Evolutionary conservation across 2,888 invertebrate species (phyloP).

Genomic region (Ophioninae sp.): DNA sequence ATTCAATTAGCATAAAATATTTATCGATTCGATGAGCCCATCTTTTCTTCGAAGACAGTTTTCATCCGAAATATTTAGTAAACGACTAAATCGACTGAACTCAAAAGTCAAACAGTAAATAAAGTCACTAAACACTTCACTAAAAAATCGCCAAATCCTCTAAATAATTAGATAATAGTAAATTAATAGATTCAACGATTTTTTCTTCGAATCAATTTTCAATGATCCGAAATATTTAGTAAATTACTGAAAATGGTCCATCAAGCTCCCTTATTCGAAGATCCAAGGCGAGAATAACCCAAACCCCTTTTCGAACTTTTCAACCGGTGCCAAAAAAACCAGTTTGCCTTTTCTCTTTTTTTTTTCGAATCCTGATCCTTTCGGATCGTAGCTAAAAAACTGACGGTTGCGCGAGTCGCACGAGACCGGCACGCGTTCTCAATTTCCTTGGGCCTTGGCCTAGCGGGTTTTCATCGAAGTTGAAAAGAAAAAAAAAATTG

Average conservation of each 20-base stretch:
- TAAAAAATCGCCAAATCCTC: too few relatives aligned
- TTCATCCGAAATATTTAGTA: too few relatives aligned
- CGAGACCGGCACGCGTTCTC: conserved; percentile 57
- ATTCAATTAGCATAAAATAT: too few relatives aligned
- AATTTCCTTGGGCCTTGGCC: conserved; percentile 37
- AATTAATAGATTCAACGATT: background rate
- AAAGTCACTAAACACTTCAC: too few relatives aligned
- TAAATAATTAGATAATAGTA: too few relatives aligned
- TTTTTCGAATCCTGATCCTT: background rate
- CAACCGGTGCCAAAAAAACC: conserved; percentile 62
- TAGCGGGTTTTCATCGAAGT: conserved; percentile 10
- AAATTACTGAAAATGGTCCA: background rate
- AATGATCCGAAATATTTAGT: too few relatives aligned
- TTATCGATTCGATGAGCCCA: too few relatives aligned
- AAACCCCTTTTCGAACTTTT: conserved; percentile 43
- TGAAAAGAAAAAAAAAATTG: conserved; percentile 42
- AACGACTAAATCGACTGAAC: too few relatives aligned
- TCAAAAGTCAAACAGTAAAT: too few relatives aligned
- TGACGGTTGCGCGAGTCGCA: conserved; percentile 37
- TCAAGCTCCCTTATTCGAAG: background rate
- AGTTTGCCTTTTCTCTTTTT: conserved; percentile 48
- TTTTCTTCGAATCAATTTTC: background rate
- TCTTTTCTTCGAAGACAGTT: too few relatives aligned
- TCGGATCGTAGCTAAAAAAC: conserved; percentile 25
- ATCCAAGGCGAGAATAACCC: conserved; percentile 11